A percentile compares a stretch with the other conserved stretches of the same genome.
Evolutionary conservation across 2,113 vertebrate species (phyloP).

Genomic region (Ancistrus triradiatus): DNA sequence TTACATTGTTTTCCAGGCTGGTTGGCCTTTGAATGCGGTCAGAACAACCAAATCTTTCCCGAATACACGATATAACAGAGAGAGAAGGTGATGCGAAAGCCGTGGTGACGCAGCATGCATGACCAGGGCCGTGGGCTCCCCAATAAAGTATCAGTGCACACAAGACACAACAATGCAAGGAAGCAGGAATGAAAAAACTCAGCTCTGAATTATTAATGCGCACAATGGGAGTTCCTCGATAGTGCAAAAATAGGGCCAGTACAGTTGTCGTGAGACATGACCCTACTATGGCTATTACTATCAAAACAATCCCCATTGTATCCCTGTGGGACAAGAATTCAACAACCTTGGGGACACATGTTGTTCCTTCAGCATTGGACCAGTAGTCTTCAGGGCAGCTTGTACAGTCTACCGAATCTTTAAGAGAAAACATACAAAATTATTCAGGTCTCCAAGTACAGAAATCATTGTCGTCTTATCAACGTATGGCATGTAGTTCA

Average conservation of each 20-base stretch:
- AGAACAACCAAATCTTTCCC: constrained; percentile 64
- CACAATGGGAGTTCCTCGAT: constrained; percentile 50
- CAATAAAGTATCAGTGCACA: constrained; percentile 55
- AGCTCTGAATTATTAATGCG: constrained; percentile 52
- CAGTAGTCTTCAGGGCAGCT: constrained; percentile 48
- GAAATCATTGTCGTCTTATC: not conserved
- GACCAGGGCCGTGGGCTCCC: constrained; percentile 51
- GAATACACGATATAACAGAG: constrained; percentile 65
- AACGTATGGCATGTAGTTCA: not conserved
- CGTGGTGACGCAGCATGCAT: constrained; percentile 62
- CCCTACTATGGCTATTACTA: constrained; percentile 46
- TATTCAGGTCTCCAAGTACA: not conserved
- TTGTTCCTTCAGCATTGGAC: constrained; percentile 43
- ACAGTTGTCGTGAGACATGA: constrained; percentile 40
- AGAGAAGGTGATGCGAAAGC: constrained; percentile 47
- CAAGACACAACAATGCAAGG: constrained; percentile 51
- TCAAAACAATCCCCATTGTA: constrained; percentile 50
- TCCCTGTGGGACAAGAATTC: constrained; percentile 48
- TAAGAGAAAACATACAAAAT: not conserved
- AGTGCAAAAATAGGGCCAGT: constrained; percentile 44
- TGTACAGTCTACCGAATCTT: constrained; percentile 51
- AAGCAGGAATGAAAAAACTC: constrained; percentile 53
- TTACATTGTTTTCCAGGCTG: constrained; percentile 57
- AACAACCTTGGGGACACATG: constrained; percentile 44
- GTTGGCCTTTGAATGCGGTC: constrained; percentile 59